These are phyloP conservation scores for Temnothorax longispinosus DNA, from an alignment of 1,140 invertebrate species.

Conservation along the genomic window DNA sequence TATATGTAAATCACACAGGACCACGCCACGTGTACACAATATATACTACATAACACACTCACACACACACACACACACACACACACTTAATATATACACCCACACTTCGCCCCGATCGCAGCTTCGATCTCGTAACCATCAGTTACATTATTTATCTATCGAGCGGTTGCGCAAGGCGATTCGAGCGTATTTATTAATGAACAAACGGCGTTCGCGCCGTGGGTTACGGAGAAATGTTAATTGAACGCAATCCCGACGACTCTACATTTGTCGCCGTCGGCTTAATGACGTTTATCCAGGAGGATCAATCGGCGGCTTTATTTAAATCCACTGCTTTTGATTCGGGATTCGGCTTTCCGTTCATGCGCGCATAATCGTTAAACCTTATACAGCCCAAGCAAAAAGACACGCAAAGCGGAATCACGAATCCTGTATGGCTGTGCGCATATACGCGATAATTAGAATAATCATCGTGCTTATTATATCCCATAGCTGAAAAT, in stretches of 20 bases:
- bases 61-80: neutral
- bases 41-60: neutral
- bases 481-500: neutral
- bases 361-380: neutral
- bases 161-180: conserved; percentile 1
- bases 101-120: neutral
- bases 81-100: neutral
- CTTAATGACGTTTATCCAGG: conserved; percentile 57
- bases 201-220: conserved; percentile 23
- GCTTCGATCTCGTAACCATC: conserved; percentile 42
- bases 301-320: conserved; percentile 24
- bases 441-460: conserved; percentile 7
- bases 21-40: conserved; percentile 23
- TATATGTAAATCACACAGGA: conserved; percentile 53
- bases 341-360: neutral
- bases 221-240: conserved; percentile 50
- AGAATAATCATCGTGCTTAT: conserved; percentile 17
- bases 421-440: neutral
- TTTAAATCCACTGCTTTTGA: conserved; percentile 39
- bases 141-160: conserved; percentile 59
- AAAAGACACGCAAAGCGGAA: conserved; percentile 4
- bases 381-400: neutral
- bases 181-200: conserved; percentile 54
- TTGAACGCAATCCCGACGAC: conserved; percentile 17
- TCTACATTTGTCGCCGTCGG: conserved; percentile 26